Conservation (phyloP, 2,113 vertebrate species). For the Epinephelus cyanopodus region DNA sequence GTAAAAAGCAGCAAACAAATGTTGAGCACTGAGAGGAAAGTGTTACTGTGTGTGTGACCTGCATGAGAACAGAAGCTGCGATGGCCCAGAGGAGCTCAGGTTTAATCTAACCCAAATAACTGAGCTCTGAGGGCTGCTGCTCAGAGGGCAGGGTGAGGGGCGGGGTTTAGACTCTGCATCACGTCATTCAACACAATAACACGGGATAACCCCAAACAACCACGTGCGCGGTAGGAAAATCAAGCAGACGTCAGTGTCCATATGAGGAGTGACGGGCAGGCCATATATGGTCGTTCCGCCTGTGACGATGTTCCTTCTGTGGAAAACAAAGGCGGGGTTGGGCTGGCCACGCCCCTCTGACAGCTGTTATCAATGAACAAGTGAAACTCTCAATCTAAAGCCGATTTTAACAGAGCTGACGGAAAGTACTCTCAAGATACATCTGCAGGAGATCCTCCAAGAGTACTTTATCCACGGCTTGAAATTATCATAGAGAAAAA, state of each 20-base stretch:
- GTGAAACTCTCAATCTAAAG: constrained; percentile 55
- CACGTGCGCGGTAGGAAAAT: constrained; percentile 74
- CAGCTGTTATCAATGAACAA: constrained; percentile 73
- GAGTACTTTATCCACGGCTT: neutral
- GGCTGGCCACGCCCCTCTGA: constrained; percentile 32
- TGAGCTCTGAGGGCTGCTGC: constrained; percentile 18
- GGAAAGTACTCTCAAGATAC: neutral
- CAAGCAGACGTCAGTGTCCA: constrained; percentile 68
- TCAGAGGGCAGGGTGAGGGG: neutral
- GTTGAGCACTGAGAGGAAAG: neutral
- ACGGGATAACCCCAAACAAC: constrained; percentile 74
- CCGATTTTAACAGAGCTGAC: constrained; percentile 11
- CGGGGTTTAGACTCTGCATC: constrained; percentile 19
- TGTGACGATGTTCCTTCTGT: constrained; percentile 59
- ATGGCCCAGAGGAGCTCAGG: neutral
- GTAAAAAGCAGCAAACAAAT: neutral
- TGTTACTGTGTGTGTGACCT: neutral
- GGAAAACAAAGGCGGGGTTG: constrained; percentile 73
- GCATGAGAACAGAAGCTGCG: neutral
- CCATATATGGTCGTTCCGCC: constrained; percentile 80
- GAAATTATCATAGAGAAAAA: neutral
- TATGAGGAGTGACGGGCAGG: constrained; percentile 72
- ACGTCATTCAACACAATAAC: constrained; percentile 73
- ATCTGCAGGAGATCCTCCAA: neutral
- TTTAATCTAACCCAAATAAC: constrained; percentile 37